phyloP scores from a whole-genome alignment of 2,113 vertebrate species.

The Andinoacara biseriatus region DNA sequence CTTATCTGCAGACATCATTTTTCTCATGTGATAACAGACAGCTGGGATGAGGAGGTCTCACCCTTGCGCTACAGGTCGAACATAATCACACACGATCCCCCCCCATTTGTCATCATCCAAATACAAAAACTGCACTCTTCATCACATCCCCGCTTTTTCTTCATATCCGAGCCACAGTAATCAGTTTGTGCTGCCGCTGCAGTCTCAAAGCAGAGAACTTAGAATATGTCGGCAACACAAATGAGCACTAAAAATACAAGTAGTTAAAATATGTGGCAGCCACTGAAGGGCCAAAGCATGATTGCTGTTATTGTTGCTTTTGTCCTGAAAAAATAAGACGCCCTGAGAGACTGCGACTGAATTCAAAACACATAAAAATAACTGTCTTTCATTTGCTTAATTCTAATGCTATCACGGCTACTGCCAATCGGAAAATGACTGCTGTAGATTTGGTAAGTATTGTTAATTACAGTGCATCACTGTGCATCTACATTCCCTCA shows the following conservation, averaged over 20 bases:
- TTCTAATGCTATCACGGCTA: slow-evolving; percentile 50
- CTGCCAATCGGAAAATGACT: slow-evolving; percentile 60
- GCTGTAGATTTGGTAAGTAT: slow-evolving; percentile 65
- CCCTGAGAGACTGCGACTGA: slow-evolving; percentile 41
- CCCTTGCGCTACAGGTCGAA: slow-evolving; percentile 83
- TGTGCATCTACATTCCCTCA: slow-evolving; percentile 59
- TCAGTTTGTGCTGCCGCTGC: not conserved
- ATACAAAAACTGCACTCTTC: slow-evolving; percentile 24
- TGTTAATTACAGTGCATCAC: slow-evolving; percentile 74
- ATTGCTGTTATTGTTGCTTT: slow-evolving; percentile 28
- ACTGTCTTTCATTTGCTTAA: slow-evolving; percentile 52
- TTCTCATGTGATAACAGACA: slow-evolving; percentile 83
- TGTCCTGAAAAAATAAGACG: slow-evolving; percentile 30
- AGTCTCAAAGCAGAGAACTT: not conserved
- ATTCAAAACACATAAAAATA: slow-evolving; percentile 48
- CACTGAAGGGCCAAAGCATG: not conserved
- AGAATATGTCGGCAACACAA: not conserved
- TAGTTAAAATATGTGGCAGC: not conserved
- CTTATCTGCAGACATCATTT: slow-evolving; percentile 89
- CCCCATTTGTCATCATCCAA: slow-evolving; percentile 64
- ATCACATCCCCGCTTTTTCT: slow-evolving; percentile 20
- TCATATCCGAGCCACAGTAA: not conserved
- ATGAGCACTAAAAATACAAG: not conserved
- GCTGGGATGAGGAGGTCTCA: slow-evolving; percentile 45
- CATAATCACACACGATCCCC: slow-evolving; percentile 65